Evolutionary conservation across 2,888 invertebrate species (phyloP), one percentile per base, ranked within the genome.

Genomic region (Lypha dubia): DNA sequence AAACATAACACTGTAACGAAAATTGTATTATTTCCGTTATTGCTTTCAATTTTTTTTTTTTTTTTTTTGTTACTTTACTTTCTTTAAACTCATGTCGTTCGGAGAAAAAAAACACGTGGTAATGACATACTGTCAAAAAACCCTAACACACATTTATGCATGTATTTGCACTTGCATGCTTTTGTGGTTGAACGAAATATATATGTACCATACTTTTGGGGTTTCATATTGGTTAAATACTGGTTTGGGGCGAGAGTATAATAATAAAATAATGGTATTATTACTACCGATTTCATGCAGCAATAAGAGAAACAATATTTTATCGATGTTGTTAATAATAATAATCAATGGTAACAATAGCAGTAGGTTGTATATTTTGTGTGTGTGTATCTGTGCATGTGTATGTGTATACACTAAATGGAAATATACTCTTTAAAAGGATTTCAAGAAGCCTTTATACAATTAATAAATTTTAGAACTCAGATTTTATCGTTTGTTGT

Each of bases 1-100:
- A 22, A 56, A 7, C 0, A 24, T 17, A 15, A 35, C 35, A 44
- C 44, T 49, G 22, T n/a, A 32, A 15, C 53, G 60, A 28, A 56
- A 74, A 79, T 79, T 83, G 79, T 74, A 83, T 74, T 74, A 79
- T 63, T 70, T 83, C 77, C 63, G 46, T 83, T 56, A 74, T 49
- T 77, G 53, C 63, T 62, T 46, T 44, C 6, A 4, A 4, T 4
- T 17, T 63, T 70, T 51, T 74, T 41, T 60, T 35, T 44, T 20
- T 28, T 35, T 28, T 28, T n/a, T n/a, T n/a, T n/a, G n/a, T n/a
- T n/a, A n/a, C n/a, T n/a, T n/a, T 68, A 15, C 15, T 35, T 49
- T 15, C 15, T 8, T 17, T 1, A 35, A 76, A 58, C n/a, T 15
- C 53, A 20, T 67, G 46, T 60, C 24, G 38, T 51, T 44, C 41